Evolutionary conservation across 2,113 vertebrate species (phyloP), one percentile per base, ranked within the genome.

Genomic region (Platycercus adscitus): DNA sequence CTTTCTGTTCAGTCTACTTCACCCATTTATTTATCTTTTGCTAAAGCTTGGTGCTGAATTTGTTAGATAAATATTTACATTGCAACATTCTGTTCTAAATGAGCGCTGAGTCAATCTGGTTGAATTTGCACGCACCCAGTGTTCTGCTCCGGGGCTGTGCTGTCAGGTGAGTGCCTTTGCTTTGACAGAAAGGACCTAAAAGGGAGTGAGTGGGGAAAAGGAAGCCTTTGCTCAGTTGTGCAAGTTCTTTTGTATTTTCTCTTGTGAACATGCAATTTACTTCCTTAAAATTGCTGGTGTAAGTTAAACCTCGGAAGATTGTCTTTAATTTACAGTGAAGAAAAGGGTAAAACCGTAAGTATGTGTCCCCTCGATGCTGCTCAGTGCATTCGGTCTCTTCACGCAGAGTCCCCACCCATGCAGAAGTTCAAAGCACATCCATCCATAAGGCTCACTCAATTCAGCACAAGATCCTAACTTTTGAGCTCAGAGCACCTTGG

Each of bases 161-260:
- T 66, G 33, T 41, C 85, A 50, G 88, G 64, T 64, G 7, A 61
- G 71, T 9, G 37, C 25, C 1, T 39, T 50, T 63, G n/a, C 75
- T 81, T 20, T 26, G 16, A 44, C 17, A 49, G 31, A 43, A 70
- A 33, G 41, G 33, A 11, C 64, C 8, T 66, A 25, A 44, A 71
- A 46, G 43, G 77, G 18, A 60, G 16, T 3, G 4, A 28, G 73
- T 4, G 3, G 16, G 37, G 20, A 13, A 41, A 47, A 90, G 68
- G 88, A 81, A 93, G 52, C 6, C 0, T 89, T 82, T 79, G 41
- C 72, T 84, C 37, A 10, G 21, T 46, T 82, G 26, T 76, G 69
- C 25, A 58, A 95, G 35, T 58, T 72, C 52, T 81, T 61, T 71
- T 65, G 73, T 91, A 18, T 96, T 85, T 94, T 95, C 70, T 96